Evolutionary conservation across 1,140 invertebrate species (phyloP).

Genomic region (Belonocnema kinseyi): DNA sequence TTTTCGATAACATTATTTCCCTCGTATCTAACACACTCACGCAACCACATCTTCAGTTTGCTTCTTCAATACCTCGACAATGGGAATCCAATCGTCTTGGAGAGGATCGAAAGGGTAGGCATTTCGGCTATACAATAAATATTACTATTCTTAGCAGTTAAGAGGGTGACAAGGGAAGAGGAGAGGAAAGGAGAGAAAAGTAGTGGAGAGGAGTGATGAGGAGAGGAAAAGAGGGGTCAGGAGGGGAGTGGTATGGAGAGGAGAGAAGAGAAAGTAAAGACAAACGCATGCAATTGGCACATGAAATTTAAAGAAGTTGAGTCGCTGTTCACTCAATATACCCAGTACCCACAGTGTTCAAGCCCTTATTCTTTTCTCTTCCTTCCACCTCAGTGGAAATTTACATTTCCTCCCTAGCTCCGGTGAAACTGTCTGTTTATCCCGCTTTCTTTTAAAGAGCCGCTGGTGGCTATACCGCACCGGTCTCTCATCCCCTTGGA

Average conservation of each 20-base stretch:
- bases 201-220: too few relatives aligned
- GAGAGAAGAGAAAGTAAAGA: slow-evolving; percentile 66
- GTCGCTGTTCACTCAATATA: slow-evolving; percentile 56
- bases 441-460: slow-evolving; percentile 74
- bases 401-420: slow-evolving; percentile 73
- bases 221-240: slow-evolving; percentile 52
- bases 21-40: too few relatives aligned
- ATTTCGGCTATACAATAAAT: too few relatives aligned
- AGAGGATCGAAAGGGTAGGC: too few relatives aligned
- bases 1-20: too few relatives aligned
- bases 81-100: too few relatives aligned
- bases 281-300: slow-evolving; percentile 75
- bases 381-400: slow-evolving; percentile 75
- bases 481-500: slow-evolving; percentile 37
- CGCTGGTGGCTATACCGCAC: slow-evolving; percentile 63
- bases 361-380: slow-evolving; percentile 75
- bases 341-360: slow-evolving; percentile 64
- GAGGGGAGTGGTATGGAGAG: background rate
- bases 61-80: too few relatives aligned
- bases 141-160: too few relatives aligned
- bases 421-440: slow-evolving; percentile 74
- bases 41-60: too few relatives aligned
- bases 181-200: background rate
- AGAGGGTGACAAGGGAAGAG: background rate
- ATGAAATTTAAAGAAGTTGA: slow-evolving; percentile 75